phyloP scores from a whole-genome alignment of 2,888 invertebrate species.

The Limnephilus lunatus region DNA sequence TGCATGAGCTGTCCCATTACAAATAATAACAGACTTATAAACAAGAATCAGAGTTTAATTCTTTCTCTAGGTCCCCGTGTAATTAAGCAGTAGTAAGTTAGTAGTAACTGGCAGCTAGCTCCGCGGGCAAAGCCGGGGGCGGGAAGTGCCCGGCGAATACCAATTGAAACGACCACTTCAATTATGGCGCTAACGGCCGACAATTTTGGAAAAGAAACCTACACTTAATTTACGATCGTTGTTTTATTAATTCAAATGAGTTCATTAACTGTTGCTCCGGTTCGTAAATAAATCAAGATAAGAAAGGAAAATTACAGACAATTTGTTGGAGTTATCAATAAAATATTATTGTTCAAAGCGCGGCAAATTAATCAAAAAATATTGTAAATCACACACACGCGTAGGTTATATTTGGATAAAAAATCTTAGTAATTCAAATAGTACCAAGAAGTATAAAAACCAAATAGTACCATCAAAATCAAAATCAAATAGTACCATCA shows the following conservation, averaged over 20 bases:
- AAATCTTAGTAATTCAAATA: neutral
- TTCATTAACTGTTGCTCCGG: neutral
- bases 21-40: slow-evolving; percentile 52
- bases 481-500: neutral
- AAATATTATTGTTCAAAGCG: neutral
- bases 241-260: slow-evolving; percentile 2
- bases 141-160: neutral
- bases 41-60: slow-evolving; percentile 6
- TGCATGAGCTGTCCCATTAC: slow-evolving; percentile 54
- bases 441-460: no score
- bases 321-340: neutral
- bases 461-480: no score
- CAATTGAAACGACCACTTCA: neutral
- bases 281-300: neutral
- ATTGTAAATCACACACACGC: neutral
- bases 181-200: neutral
- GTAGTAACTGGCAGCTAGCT: neutral
- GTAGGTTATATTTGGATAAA: neutral
- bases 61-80: slow-evolving; percentile 12
- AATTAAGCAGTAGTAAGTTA: slow-evolving; percentile 27
- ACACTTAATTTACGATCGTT: neutral
- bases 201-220: neutral
- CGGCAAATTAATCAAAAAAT: neutral
- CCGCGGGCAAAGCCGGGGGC: neutral
- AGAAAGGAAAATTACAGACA: neutral